Conservation (phyloP, 2,888 invertebrate genomes). For the Allacma fusca region DNA sequence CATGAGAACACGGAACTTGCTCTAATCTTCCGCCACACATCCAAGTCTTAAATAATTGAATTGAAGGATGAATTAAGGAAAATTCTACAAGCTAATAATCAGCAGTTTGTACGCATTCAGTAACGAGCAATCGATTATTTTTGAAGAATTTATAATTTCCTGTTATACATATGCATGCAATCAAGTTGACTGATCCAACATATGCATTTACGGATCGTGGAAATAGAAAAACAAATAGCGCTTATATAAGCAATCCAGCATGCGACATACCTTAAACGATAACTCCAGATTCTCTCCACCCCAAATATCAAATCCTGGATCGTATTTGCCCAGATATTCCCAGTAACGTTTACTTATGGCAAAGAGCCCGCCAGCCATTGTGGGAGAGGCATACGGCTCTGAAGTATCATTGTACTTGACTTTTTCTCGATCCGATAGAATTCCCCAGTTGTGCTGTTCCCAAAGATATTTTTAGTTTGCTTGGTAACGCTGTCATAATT, state of each 20-base stretch:
- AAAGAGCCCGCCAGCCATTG: slow-evolving; percentile 99
- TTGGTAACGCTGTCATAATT: slow-evolving; percentile 16
- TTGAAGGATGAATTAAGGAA: not conserved
- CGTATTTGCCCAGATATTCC: slow-evolving; percentile 93
- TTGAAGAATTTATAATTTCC: too few relatives aligned
- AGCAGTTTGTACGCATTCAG: too few relatives aligned
- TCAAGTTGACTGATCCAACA: too few relatives aligned
- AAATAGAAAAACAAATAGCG: too few relatives aligned
- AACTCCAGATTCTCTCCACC: slow-evolving; percentile 98
- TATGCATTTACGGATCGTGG: too few relatives aligned
- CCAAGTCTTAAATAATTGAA: slow-evolving; percentile 85
- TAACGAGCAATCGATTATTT: too few relatives aligned
- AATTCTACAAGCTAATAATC: too few relatives aligned
- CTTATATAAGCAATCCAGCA: too few relatives aligned
- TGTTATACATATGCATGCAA: too few relatives aligned
- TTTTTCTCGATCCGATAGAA: slow-evolving; percentile 89
- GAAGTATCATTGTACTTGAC: slow-evolving; percentile 84
- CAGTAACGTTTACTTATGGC: slow-evolving; percentile 94
- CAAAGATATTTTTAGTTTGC: not conserved
- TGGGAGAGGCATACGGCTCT: slow-evolving; percentile 84
- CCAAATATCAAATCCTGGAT: slow-evolving; percentile 87
- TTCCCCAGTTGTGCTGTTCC: slow-evolving; percentile 94
- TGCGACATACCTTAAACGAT: slow-evolving; percentile 92
- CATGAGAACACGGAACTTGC: slow-evolving; percentile 93
- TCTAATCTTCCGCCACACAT: slow-evolving; percentile 99